Percentiles rank a stretch among this genome's conserved stretches.
Evolutionary conservation across 2,888 invertebrate genomes (phyloP).

Genomic region (Cataglyphis albicans): DNA sequence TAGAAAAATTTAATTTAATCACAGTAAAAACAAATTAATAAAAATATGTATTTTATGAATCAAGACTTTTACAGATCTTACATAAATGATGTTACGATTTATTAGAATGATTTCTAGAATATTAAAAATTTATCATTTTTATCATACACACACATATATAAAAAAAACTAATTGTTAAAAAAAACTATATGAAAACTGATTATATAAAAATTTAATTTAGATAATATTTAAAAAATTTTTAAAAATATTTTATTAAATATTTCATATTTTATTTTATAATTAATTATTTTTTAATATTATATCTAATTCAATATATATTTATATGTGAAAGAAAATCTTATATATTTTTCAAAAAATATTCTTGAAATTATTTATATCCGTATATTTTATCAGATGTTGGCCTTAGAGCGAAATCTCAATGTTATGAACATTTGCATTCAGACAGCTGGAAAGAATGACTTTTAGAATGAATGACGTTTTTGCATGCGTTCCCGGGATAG

Average conservation of each 20-base stretch:
- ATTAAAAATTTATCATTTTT: not conserved
- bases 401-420: not conserved
- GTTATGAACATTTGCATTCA: constrained; percentile 30
- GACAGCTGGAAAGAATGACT: not conserved
- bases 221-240: not conserved
- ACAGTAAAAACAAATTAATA: not conserved
- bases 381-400: constrained; percentile 9
- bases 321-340: not conserved
- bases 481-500: constrained; percentile 35
- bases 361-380: not conserved
- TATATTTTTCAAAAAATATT: constrained; percentile 7
- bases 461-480: constrained; percentile 38
- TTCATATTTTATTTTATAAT: no score
- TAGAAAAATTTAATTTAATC: not conserved
- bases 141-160: not conserved
- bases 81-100: not conserved
- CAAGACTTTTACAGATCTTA: not conserved
- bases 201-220: not conserved
- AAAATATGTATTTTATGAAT: not conserved
- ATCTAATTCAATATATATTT: not conserved
- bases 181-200: not conserved
- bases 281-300: no score
- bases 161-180: no score
- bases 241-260: no score
- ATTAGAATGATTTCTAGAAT: not conserved